Evolutionary conservation across 2,113 vertebrate genomes (phyloP).

Genomic region (Rhea pennata): DNA sequence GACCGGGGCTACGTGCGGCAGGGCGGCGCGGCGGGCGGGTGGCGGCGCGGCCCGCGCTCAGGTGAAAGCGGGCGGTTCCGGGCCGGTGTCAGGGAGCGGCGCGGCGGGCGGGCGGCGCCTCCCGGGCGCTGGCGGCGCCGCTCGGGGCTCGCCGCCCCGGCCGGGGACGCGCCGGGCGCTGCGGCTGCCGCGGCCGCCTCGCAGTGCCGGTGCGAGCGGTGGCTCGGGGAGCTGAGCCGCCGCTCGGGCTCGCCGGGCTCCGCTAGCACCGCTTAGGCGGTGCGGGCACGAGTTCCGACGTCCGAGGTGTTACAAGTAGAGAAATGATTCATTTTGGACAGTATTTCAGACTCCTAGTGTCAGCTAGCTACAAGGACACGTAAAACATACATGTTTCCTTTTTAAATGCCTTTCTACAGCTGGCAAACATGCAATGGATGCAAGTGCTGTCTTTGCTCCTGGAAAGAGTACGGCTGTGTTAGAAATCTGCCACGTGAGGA

Average conservation of each 20-base stretch:
- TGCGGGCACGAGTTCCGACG: rapidly evolving
- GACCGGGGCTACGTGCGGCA: too few species aligned
- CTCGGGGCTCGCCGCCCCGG: too few species aligned
- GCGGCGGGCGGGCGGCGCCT: too few species aligned
- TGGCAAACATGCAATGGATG: neutral
- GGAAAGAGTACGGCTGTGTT: neutral
- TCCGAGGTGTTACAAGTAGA: rapidly evolving
- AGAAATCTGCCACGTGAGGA: neutral
- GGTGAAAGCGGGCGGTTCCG: slow-evolving; percentile 81
- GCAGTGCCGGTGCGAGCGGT: too few species aligned
- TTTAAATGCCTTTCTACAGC: neutral
- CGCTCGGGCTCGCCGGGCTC: too few species aligned
- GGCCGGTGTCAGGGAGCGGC: slow-evolving; percentile 82
- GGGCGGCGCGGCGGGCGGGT: too few species aligned
- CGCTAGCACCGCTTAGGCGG: too few species aligned
- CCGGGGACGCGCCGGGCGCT: too few species aligned
- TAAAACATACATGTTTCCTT: neutral
- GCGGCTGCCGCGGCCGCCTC: too few species aligned
- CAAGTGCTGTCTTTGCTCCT: neutral
- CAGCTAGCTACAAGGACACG: neutral
- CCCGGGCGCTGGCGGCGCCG: neutral
- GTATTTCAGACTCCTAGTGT: neutral
- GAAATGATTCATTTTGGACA: neutral
- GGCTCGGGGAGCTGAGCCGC: too few species aligned
- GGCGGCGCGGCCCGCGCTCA: neutral